These are phyloP conservation scores for Enteromius radiatus DNA, from an alignment of 2,797 vertebrate species.

Conservation along the genomic window DNA sequence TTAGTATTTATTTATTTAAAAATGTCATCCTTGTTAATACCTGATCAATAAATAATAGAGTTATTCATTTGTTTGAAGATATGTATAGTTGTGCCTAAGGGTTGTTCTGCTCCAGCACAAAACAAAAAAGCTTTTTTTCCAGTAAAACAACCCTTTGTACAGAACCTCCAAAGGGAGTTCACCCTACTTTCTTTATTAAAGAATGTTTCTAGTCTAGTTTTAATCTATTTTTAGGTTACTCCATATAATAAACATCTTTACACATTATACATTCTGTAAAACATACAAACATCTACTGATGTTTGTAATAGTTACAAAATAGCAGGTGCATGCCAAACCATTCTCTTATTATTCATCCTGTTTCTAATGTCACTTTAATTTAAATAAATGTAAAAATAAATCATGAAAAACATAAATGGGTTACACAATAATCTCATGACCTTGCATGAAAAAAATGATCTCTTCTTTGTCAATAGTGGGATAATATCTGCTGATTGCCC, in stretches of 20 bases:
- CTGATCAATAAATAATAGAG: conserved; percentile 30
- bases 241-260: not conserved
- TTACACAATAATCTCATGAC: not conserved
- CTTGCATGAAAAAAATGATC: not conserved
- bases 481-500: not conserved
- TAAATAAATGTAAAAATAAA: too few relatives aligned
- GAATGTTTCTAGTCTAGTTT: not conserved
- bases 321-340: not conserved
- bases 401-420: not conserved
- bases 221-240: not conserved
- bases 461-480: not conserved
- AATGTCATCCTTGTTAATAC: conserved; percentile 16
- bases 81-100: conserved; percentile 28
- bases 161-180: not conserved
- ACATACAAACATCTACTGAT: not conserved
- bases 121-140: conserved; percentile 9
- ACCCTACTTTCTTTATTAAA: not conserved
- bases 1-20: not conserved
- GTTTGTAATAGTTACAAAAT: not conserved
- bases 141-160: not conserved
- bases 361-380: not conserved
- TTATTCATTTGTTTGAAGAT: conserved; percentile 19
- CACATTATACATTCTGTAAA: not conserved
- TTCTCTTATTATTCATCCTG: not conserved
- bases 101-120: conserved; percentile 27